phyloP scores from a whole-genome alignment of 37 sponge, comb jelly and placozoan genomes.

The Ianthella basta region DNA sequence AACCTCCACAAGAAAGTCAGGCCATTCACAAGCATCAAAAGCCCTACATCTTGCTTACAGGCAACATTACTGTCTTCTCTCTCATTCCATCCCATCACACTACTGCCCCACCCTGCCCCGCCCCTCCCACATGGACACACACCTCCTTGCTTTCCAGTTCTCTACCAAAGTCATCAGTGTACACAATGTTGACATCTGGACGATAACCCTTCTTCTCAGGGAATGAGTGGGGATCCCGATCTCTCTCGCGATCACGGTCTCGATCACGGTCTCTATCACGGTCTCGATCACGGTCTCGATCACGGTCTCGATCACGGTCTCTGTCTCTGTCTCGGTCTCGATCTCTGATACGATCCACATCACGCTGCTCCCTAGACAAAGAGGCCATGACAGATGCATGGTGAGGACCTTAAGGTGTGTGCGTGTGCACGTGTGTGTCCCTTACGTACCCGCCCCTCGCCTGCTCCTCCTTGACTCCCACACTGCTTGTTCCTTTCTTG shows the following conservation, averaged over 20 bases:
- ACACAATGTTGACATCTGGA: slow-evolving; percentile 87
- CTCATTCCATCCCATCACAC: not conserved
- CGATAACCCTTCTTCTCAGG: slow-evolving; percentile 91
- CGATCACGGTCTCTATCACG: slow-evolving; percentile 67
- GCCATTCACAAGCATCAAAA: too few relatives aligned
- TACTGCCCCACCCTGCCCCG: not conserved
- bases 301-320: slow-evolving; percentile 72
- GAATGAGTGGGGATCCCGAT: slow-evolving; percentile 51
- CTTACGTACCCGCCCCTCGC: slow-evolving; percentile 66
- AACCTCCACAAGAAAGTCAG: too few relatives aligned
- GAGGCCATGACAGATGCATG: not conserved
- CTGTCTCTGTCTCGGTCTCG: slow-evolving; percentile 22
- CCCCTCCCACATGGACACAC: not conserved
- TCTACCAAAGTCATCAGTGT: slow-evolving; percentile 89
- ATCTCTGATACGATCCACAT: slow-evolving; percentile 32
- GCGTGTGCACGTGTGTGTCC: not conserved
- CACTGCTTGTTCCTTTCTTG: not conserved
- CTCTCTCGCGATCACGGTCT: slow-evolving; percentile 15
- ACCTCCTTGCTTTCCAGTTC: slow-evolving; percentile 87
- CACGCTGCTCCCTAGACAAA: slow-evolving; percentile 44
- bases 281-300: slow-evolving; percentile 8
- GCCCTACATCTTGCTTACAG: too few relatives aligned
- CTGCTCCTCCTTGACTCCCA: slow-evolving; percentile 27
- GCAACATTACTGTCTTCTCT: not conserved
- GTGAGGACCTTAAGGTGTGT: not conserved